Base-by-base conservation (phyloP, 2,888 invertebrate genomes). In the Lycia hirtaria region DNA sequence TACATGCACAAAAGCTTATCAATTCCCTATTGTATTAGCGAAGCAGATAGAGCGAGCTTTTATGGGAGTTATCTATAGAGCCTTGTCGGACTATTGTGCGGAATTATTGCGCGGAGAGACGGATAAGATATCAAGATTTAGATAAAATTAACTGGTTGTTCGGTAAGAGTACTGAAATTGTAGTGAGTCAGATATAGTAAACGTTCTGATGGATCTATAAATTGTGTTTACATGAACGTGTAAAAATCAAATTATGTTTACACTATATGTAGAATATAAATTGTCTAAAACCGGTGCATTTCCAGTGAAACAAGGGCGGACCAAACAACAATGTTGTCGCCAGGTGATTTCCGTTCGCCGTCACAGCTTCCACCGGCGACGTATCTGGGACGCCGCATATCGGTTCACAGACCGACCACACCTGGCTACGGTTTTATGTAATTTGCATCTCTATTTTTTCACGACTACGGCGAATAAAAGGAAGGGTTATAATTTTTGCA, bases 271-370 rank as follows among this genome's bases (percentile, higher is more conserved):
- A 28, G 44, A 24, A 44, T 44, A 49, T 30, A 10, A 47, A 41
- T 43, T 50, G 20, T 50, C 40, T 60, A 47, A 55, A 28, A 53
- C 48, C 51, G 50, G 57, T 55, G 47, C 54, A 56, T 68, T 69
- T 65, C 70, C 68, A 70, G 69, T 68, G 62, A 68, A 73, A 76
- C 72, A 71, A 69, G 76, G 70, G 74, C 82, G 75, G 80, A n/a
- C 76, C 78, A 78, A 75, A 81, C 78, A 84, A 88, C 89, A 90
- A 88, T 88, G 87, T 89, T 86, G 90, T 88, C 89, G 82, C 84
- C 75, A 79, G 78, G 80, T 85, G 87, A 90, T 88, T 90, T 91
- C 91, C 90, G 89, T 83, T 88, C 71, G 69, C 75, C 78, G 85
- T 72, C 74, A 79, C 81, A 76, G 73, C 76, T 69, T 69, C 73